These are phyloP conservation scores for Exephanes ischioxanthus DNA, from an alignment of 2,888 invertebrate species.

Conservation along the genomic window DNA sequence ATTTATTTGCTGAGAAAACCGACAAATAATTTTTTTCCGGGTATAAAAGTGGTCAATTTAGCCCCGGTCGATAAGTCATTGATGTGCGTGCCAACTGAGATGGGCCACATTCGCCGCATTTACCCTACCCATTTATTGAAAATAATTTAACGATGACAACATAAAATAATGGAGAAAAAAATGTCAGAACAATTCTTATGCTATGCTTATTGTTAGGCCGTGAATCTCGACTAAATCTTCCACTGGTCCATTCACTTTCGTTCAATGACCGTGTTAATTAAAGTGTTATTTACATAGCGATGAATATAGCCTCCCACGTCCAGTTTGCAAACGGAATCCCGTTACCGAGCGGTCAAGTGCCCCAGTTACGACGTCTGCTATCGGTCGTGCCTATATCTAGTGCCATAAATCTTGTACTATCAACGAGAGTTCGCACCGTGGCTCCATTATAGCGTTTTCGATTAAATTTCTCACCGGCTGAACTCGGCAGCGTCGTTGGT, in stretches of 20 bases:
- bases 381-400: constrained; percentile 23
- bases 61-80: too few relatives aligned
- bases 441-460: constrained; percentile 42
- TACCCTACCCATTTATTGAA: too few relatives aligned
- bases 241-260: not conserved
- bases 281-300: not conserved
- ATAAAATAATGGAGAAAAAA: too few relatives aligned
- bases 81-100: too few relatives aligned
- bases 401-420: constrained; percentile 45
- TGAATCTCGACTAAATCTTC: not conserved
- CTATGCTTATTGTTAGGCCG: not conserved
- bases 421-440: constrained; percentile 14
- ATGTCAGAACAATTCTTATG: too few relatives aligned
- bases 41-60: too few relatives aligned
- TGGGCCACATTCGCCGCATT: too few relatives aligned
- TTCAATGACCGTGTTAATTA: constrained; percentile 13
- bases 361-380: not conserved
- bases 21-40: too few relatives aligned
- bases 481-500: constrained; percentile 18
- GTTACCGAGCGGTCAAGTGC: not conserved
- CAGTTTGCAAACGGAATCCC: constrained; percentile 23
- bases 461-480: constrained; percentile 49
- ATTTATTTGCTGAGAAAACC: too few relatives aligned
- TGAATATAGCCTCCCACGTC: constrained; percentile 7
- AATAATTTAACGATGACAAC: too few relatives aligned